These are phyloP conservation scores for Gobiocypris rarus DNA, from an alignment of 2,113 vertebrate genomes.

Conservation along the genomic window DNA sequence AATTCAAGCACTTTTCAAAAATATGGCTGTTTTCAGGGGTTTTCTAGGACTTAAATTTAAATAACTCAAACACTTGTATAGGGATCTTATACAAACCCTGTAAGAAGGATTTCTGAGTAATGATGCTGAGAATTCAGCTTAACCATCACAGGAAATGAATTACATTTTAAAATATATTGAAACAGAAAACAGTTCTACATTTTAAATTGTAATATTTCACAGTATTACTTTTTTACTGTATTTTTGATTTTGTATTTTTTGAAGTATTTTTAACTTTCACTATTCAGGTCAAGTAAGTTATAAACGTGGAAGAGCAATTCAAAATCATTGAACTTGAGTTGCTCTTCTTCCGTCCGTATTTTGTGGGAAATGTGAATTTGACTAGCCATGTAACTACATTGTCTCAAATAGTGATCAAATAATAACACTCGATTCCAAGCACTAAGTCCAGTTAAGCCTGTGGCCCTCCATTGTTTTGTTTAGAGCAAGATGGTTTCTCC, in stretches of 20 bases:
- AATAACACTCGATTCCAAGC: conserved; percentile 9
- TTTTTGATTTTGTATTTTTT: too few relatives aligned
- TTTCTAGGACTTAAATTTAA: too few relatives aligned
- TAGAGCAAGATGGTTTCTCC: conserved; percentile 30
- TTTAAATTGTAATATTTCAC: background rate
- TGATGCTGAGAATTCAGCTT: background rate
- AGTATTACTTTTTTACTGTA: background rate
- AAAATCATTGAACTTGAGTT: background rate
- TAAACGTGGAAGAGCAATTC: background rate
- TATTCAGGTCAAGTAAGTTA: background rate
- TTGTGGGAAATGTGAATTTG: conserved; percentile 26
- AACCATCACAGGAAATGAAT: background rate
- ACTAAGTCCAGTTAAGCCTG: conserved; percentile 45
- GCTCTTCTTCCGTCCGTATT: background rate
- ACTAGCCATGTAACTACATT: background rate
- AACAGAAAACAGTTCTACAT: background rate
- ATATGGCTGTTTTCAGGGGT: too few relatives aligned
- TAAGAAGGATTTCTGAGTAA: background rate
- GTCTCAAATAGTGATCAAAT: conserved; percentile 2
- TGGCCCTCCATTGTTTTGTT: conserved; percentile 31
- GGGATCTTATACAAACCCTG: too few relatives aligned
- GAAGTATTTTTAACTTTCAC: too few relatives aligned
- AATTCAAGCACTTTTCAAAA: too few relatives aligned
- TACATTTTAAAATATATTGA: too few relatives aligned
- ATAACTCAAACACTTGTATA: too few relatives aligned